Base-by-base conservation (phyloP, 2,888 invertebrate species). In the Coenonympha arcania region DNA sequence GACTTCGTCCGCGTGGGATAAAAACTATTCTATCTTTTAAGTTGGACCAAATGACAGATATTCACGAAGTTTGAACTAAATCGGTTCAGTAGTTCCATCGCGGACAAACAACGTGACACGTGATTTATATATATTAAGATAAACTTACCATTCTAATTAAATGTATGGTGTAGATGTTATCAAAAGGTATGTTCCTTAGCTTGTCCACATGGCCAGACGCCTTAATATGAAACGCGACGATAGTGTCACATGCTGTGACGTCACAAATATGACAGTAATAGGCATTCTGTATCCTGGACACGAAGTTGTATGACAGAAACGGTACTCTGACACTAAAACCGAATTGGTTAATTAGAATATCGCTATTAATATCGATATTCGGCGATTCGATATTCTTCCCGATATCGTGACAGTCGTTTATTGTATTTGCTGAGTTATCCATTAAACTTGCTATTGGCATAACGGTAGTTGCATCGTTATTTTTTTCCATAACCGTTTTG, bases 71-170 rank as follows among this genome's bases (percentile, higher is more conserved):
- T n/a, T n/a, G n/a, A n/a, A n/a, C n/a, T n/a, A n/a, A n/a, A n/a
- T n/a, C n/a, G n/a, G n/a, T n/a, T n/a, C n/a, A n/a, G n/a, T n/a
- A n/a, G n/a, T n/a, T n/a, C n/a, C n/a, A n/a, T n/a, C n/a, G n/a
- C n/a, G n/a, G n/a, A n/a, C n/a, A n/a, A n/a, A n/a, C n/a, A n/a
- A n/a, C n/a, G n/a, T n/a, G n/a, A n/a, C n/a, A n/a, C n/a, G n/a
- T n/a, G n/a, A n/a, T n/a, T n/a, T n/a, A 5, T n/a, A 9, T 2
- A 16, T 31, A 30, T 26, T 26, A 26, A 45, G 39, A 40, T 31
- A 31, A 30, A 16, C 65, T 63, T 30, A 69, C 69, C 56, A 43
- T 30, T 59, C 69, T 57, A 8, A 68, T 62, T 6, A 66, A 43
- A 44, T 69, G 50, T 13, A 22, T 28, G 4, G 46, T 34, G 36